A percentile compares a stretch with the other conserved stretches of the same genome.
phyloP scores from a whole-genome alignment of 1,140 invertebrate species.

The Drosophila subpulchrella region DNA sequence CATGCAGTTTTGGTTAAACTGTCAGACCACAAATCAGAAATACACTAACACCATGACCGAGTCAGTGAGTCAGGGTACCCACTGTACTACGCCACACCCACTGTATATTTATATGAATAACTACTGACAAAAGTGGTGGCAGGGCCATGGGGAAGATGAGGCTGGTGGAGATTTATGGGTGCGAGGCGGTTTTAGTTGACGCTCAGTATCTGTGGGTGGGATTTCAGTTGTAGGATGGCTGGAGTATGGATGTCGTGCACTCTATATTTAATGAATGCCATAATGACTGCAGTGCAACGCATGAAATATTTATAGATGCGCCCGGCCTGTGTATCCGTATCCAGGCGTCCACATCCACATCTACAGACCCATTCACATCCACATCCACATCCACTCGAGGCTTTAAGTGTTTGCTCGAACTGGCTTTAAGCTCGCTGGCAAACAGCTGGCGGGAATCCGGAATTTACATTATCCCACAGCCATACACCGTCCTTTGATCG shows the following conservation, averaged over 20 bases:
- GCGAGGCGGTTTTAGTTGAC: constrained; percentile 67
- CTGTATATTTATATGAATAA: constrained; percentile 69
- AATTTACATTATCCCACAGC: constrained; percentile 45
- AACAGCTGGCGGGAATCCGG: constrained; percentile 45
- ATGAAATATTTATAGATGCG: constrained; percentile 80
- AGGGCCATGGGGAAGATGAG: constrained; percentile 29
- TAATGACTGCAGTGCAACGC: constrained; percentile 81
- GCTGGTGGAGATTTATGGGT: constrained; percentile 71
- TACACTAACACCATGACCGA: constrained; percentile 67
- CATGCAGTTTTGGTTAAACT: constrained; percentile 81
- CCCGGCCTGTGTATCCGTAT: constrained; percentile 33
- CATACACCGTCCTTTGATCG: constrained; percentile 24
- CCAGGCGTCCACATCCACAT: constrained; percentile 2
- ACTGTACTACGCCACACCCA: neutral
- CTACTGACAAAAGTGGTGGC: constrained; percentile 61
- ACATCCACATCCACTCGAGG: constrained; percentile 16
- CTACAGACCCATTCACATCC: neutral
- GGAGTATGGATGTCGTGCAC: constrained; percentile 47
- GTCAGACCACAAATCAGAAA: constrained; percentile 83
- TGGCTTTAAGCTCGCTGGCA: constrained; percentile 47
- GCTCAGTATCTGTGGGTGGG: constrained; percentile 13
- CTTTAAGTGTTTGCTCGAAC: constrained; percentile 46
- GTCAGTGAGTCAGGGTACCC: constrained; percentile 23
- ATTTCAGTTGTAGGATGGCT: neutral
- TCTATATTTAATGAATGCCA: constrained; percentile 81